Evolutionary conservation across 2,113 vertebrate genomes (phyloP), one percentile per base, ranked within the genome.

Genomic region (Hippocampus abdominalis): DNA sequence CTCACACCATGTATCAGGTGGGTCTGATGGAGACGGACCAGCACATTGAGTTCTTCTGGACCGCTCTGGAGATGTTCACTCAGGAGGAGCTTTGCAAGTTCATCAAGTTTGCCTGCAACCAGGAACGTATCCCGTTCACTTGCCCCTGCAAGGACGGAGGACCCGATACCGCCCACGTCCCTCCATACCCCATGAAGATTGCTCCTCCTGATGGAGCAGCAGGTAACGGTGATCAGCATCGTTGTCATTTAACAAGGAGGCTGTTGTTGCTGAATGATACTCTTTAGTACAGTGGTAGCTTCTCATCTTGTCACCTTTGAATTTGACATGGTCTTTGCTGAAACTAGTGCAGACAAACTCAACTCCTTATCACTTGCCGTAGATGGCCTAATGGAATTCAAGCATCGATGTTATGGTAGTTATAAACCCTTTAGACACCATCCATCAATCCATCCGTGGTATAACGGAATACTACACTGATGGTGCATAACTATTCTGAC

Each of bases 51-150:
- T 98, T 95, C 79, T 99, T 99, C 93, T 99, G 97, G 97, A 93
- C 92, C 0, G 96, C 96, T 0, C 74, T 99, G 77, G 96, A 98
- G 90, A 94, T 92, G 90, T 98, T 99, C 88, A 94, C 96, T 0
- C 97, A 98, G 89, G 97, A 99, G 91, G 97, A 99, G 85, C 96
- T 98, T 71, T 98, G 96, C 91, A 98, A 96, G 87, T 99, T 99
- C 91, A 96, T 99, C 68, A 98, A 99, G 90, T 99, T 99, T 0
- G 95, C 97, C 79, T 99, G 96, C 81, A 99, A 99, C 89, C 96
- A 98, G 90, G 97, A 99, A 59, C 94, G 97, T 27, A 97, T 99
- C 82, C 97, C 96, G 0, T 98, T 98, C 87, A 98, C 96, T 51
- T 99, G 97, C 54, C 97, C 97, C 1, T 99, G 97, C 88, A 98